Conservation (phyloP, 1,140 invertebrate species). For the Ips nitidus region DNA sequence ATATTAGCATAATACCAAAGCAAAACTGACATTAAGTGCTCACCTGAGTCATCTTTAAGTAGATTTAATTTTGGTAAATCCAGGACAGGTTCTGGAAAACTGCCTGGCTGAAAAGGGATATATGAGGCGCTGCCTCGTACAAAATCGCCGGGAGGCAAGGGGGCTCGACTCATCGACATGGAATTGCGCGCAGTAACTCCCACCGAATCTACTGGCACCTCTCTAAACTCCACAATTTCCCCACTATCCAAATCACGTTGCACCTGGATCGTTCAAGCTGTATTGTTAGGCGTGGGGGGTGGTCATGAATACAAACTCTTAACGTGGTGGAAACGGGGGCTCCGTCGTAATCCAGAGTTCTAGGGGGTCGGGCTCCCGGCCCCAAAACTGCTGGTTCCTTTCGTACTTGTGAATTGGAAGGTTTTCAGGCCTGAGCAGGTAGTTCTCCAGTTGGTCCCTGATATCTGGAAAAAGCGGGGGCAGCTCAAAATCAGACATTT, state of each 20-base stretch:
- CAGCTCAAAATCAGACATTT: background rate
- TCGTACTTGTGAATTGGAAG: constrained; percentile 66
- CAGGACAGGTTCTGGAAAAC: constrained; percentile 63
- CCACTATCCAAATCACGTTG: constrained; percentile 73
- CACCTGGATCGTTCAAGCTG: constrained; percentile 50
- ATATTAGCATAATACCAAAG: background rate
- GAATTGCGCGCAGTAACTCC: constrained; percentile 73
- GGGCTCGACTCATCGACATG: constrained; percentile 69
- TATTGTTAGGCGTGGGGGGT: background rate
- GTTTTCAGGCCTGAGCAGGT: constrained; percentile 62
- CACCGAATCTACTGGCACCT: constrained; percentile 63
- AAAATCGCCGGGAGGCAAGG: constrained; percentile 60
- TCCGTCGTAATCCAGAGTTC: constrained; percentile 57
- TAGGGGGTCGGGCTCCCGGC: constrained; percentile 54
- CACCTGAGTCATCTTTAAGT: background rate
- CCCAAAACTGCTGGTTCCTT: constrained; percentile 61
- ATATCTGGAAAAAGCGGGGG: constrained; percentile 57
- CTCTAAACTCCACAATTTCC: constrained; percentile 66
- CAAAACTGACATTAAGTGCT: background rate
- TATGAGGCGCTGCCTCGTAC: constrained; percentile 71
- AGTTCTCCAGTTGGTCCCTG: constrained; percentile 59
- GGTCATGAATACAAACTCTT: constrained; percentile 46
- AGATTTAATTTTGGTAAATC: constrained; percentile 34
- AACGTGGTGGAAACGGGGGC: constrained; percentile 57
- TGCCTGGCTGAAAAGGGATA: constrained; percentile 80